Conservation (phyloP, 2,888 invertebrate species). For the Brachynemurus nebulosus region DNA sequence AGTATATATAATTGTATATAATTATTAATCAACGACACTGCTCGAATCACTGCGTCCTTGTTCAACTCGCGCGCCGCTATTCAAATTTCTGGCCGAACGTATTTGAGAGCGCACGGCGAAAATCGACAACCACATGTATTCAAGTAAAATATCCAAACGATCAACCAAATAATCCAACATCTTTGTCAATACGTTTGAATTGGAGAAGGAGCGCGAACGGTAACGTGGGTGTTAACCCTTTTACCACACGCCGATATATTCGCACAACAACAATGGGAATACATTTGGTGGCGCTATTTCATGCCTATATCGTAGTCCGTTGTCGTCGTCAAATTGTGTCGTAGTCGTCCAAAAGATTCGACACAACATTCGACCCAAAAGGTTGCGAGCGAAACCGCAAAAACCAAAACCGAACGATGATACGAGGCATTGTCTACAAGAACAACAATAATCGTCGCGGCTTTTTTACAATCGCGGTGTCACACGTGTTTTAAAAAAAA, state of each 20-base stretch:
- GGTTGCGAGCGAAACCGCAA: too few relatives aligned
- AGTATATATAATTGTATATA: slow-evolving; percentile 26
- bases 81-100: not conserved
- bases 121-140: slow-evolving; percentile 12
- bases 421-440: too few relatives aligned
- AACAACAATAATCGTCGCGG: too few relatives aligned
- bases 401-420: too few relatives aligned
- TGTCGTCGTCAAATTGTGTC: too few relatives aligned
- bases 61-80: too few relatives aligned
- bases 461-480: too few relatives aligned
- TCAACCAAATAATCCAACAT: slow-evolving; percentile 27
- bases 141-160: slow-evolving; percentile 4
- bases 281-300: too few relatives aligned
- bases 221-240: slow-evolving; percentile 23
- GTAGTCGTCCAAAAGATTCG: too few relatives aligned
- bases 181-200: slow-evolving; percentile 13
- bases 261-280: slow-evolving; percentile 1
- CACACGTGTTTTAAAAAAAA: too few relatives aligned
- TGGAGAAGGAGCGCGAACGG: slow-evolving; percentile 27
- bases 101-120: slow-evolving; percentile 15
- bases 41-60: not conserved
- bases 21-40: slow-evolving; percentile 24
- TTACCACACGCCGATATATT: slow-evolving; percentile 20
- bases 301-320: too few relatives aligned
- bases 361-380: too few relatives aligned